Evolutionary conservation across 1,140 invertebrate genomes (phyloP), one percentile per base, ranked within the genome.

Genomic region (Plutomurus gul): DNA sequence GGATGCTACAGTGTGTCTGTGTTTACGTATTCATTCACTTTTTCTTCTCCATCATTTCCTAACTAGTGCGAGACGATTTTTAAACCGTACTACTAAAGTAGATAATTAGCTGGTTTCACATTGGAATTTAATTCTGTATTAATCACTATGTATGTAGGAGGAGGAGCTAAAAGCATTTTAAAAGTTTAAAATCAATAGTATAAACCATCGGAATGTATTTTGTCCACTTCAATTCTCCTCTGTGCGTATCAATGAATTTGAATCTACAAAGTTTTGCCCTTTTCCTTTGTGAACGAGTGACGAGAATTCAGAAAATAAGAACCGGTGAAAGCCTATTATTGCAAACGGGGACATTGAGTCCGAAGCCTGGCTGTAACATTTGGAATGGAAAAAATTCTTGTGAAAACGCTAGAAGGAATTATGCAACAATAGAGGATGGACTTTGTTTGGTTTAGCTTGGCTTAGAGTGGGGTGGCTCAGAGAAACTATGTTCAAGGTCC

Each of bases 241-340:
- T 27, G 30, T 25, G 25, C 30, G 30, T 65, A 30, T 33, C 47
- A 65, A 65, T 33, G 25, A 65, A 30, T 7, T 65, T 65, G 25
- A 33, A 33, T 27, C 27, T 65, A n/a, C 36, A 65, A 6, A 33
- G 75, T 56, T 39, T 60, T 60, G 30, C 60, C 33, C 18, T 37
- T 76, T 60, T 76, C 47, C 47, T 76, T 27, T 33, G 36, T 76
- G 49, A 65, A 65, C 36, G 49, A 51, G 27, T 49, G 75, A 51
- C 49, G 36, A 76, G 60, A 76, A 76, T 56, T 60, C 20, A 49
- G 33, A 36, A 36, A 76, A 76, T 47, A 76, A 36, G 49, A 60
- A 60, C 49, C 39, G 18, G n/a, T 13, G 39, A 76, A 76, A 76
- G n/a, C 40, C 75, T 76, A 76, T 76, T 76, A 76, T 33, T 36